These are phyloP conservation scores for Tyrannus savana DNA, from an alignment of 2,113 vertebrate genomes.

Conservation along the genomic window DNA sequence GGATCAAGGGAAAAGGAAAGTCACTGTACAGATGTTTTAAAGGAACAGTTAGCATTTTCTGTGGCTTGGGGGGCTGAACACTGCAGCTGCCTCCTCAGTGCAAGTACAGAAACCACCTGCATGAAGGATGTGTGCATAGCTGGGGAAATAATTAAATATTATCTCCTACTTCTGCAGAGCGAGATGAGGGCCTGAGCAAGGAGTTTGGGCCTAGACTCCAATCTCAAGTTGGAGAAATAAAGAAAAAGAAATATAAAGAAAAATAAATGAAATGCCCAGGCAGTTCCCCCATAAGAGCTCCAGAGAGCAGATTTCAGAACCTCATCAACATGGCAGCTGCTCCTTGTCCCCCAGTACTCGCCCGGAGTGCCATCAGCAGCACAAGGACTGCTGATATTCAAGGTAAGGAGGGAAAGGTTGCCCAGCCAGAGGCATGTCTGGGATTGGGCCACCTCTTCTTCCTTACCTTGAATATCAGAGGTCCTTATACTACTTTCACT, in stretches of 20 bases:
- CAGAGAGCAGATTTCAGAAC: not conserved
- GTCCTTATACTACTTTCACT: not conserved
- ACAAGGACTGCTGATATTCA: fast-evolving
- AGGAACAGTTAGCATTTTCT: conserved; percentile 47
- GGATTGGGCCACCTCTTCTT: not conserved
- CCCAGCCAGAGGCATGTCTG: fast-evolving
- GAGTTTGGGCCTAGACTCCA: not conserved
- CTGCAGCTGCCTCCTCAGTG: not conserved
- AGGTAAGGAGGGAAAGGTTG: not conserved
- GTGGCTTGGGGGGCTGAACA: not conserved
- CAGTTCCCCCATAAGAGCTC: fast-evolving
- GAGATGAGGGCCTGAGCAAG: not conserved
- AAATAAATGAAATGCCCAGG: not conserved
- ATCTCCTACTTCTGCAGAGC: not conserved
- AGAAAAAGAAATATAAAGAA: not conserved
- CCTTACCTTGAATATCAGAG: not conserved
- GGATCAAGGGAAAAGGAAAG: conserved; percentile 53
- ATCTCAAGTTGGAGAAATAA: no score
- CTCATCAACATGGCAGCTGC: not conserved
- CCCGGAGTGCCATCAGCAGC: not conserved
- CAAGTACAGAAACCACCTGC: not conserved
- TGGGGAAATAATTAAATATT: not conserved
- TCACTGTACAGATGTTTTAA: conserved; percentile 53
- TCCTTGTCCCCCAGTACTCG: not conserved
- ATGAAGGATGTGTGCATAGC: not conserved